phyloP scores from a whole-genome alignment of 1,140 invertebrate genomes.

The Helicorthomorpha holstii region DNA sequence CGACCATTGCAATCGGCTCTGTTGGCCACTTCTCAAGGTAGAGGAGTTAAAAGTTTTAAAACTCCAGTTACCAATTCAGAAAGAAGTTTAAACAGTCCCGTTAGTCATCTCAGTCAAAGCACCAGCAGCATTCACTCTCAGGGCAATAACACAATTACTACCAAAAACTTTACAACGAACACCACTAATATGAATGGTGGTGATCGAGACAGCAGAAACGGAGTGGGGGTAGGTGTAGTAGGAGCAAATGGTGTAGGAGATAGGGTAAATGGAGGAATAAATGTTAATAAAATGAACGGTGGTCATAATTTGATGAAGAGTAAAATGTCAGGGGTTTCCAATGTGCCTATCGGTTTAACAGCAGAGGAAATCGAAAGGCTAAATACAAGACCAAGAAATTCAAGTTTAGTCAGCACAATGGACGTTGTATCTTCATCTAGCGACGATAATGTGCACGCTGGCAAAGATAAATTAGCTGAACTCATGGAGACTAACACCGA shows the following conservation, averaged over 20 bases:
- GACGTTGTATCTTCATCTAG: constrained; percentile 78
- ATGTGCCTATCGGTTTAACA: constrained; percentile 50
- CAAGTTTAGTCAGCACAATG: constrained; percentile 74
- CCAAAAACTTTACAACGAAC: constrained; percentile 3
- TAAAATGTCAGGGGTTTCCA: neutral
- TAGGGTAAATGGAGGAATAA: constrained; percentile 17
- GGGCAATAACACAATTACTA: constrained; percentile 11
- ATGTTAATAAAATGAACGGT: constrained; percentile 12
- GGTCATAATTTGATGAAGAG: constrained; percentile 7
- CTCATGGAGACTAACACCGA: constrained; percentile 28
- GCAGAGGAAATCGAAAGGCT: constrained; percentile 82
- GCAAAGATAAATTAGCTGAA: constrained; percentile 19
- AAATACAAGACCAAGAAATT: constrained; percentile 60
- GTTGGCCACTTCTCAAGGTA: constrained; percentile 56
- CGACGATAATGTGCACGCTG: constrained; percentile 23
- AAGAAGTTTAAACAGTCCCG: constrained; percentile 70
- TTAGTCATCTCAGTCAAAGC: constrained; percentile 67
- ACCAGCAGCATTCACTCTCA: constrained; percentile 35
- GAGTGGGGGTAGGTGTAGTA: too few species aligned
- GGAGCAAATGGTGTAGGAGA: too few species aligned
- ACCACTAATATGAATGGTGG: constrained; percentile 8
- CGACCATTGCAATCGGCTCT: constrained; percentile 75
- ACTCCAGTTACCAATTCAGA: constrained; percentile 59
- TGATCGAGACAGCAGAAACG: constrained; percentile 5
- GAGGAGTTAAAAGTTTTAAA: constrained; percentile 18